Base-by-base conservation (phyloP, 2,888 invertebrate genomes). In the Coremacera marginata region DNA sequence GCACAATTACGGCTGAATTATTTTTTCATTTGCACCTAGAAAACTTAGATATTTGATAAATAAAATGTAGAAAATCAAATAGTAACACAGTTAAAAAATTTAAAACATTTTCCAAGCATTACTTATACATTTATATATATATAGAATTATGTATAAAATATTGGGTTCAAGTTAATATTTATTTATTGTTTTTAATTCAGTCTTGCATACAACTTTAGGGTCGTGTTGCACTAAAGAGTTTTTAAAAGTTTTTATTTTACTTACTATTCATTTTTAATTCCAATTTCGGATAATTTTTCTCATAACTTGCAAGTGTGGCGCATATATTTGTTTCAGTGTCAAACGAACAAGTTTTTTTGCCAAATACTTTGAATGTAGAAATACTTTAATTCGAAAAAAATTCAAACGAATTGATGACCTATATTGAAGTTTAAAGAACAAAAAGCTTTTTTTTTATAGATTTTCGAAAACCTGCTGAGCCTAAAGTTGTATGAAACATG, bases 261-360 rank as follows among this genome's bases (percentile, higher is more conserved):
- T 71, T 71, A 71, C 71, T 71, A 71, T 70, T 55, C 31, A 71
- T 70, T 55, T n/a, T 60, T 71, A 57, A 19, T 37, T 71, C 71
- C 71, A 60, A 71, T 71, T 71, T 71, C 27, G 25, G 71, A 60
- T n/a, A 19, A 34, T 57, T 57, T 34, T 70, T 71, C 37, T 71
- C 57, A 71, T 31, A 22, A 52, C 52, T 52, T 70, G 52, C 52
- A 70, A 70, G 70, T 19, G 19, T 68, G 11, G 25, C 52, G 22
- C 27, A 44, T 11, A 44, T 44, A 14, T 44, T 44, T 44, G 44
- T 44, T 44, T 44, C 44, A 44, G 44, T 44, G 14, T 44, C 37
- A 37, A 37, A 37, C 37, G 37, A 37, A 37, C 37, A 37, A 37
- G 37, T n/a, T n/a, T 8, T 37, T 37, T 37, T 37, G 5, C 7